Percentiles rank a stretch among this genome's conserved stretches.
Evolutionary conservation across 2,888 invertebrate species (phyloP).

Genomic region (Clistopyga incitator): DNA sequence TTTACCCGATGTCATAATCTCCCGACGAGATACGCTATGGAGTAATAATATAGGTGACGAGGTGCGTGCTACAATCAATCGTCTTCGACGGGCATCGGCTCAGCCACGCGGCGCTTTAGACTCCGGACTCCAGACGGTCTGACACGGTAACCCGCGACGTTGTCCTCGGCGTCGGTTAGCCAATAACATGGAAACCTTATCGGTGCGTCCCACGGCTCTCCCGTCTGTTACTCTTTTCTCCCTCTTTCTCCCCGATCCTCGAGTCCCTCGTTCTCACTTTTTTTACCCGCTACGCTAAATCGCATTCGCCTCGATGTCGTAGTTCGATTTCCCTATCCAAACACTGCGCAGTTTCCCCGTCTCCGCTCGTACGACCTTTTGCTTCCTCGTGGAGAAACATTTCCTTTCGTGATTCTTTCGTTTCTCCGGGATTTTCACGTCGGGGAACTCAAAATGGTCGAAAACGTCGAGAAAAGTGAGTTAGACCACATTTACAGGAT

Average conservation of each 20-base stretch:
- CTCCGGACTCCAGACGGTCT: slow-evolving; percentile 75
- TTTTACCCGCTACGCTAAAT: slow-evolving; percentile 73
- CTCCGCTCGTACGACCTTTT: not conserved
- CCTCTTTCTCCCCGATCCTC: not conserved
- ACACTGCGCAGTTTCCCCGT: not conserved
- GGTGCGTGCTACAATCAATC: slow-evolving; percentile 26
- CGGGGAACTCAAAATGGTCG: too few species aligned
- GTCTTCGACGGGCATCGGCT: slow-evolving; percentile 57
- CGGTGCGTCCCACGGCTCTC: slow-evolving; percentile 57
- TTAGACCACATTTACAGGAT: too few species aligned
- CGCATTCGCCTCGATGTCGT: slow-evolving; percentile 70
- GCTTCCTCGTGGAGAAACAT: too few species aligned
- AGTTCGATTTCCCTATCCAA: slow-evolving; percentile 25
- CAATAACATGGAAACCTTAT: slow-evolving; percentile 79
- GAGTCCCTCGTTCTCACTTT: slow-evolving; percentile 17
- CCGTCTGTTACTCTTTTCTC: slow-evolving; percentile 40
- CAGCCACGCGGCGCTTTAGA: slow-evolving; percentile 59
- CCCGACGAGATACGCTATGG: not conserved
- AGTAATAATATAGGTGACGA: not conserved
- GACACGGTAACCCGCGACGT: slow-evolving; percentile 79
- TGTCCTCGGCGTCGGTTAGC: slow-evolving; percentile 73
- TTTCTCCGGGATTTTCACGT: not conserved
- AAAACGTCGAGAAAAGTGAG: too few species aligned
- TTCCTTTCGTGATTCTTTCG: too few species aligned
- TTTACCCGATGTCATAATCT: not conserved